These are phyloP conservation scores for Lycorma delicatula DNA, from an alignment of 1,140 invertebrate genomes.

Conservation along the genomic window DNA sequence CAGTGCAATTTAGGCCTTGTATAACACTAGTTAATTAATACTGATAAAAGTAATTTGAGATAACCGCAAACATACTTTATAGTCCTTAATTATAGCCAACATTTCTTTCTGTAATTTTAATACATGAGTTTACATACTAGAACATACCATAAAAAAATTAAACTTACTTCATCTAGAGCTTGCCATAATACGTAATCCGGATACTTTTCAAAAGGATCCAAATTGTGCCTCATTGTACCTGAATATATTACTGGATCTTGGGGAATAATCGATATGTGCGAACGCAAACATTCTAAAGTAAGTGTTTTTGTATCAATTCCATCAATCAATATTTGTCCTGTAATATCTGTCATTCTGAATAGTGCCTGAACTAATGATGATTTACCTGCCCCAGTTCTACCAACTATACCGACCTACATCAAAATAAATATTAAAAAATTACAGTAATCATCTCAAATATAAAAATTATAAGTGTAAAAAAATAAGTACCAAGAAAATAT, in stretches of 20 bases:
- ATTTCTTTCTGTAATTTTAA: too few species aligned
- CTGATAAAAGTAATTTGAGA: too few species aligned
- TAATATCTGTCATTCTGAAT: constrained; percentile 58
- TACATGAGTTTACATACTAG: too few species aligned
- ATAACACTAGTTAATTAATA: too few species aligned
- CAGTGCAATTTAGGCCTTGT: too few species aligned
- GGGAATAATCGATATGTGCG: constrained; percentile 70
- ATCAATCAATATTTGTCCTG: constrained; percentile 57
- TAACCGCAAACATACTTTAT: too few species aligned
- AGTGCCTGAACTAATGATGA: constrained; percentile 76
- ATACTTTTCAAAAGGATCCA: constrained; percentile 58
- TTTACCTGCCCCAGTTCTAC: constrained; percentile 87
- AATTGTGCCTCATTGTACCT: constrained; percentile 65
- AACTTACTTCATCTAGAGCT: constrained; percentile 46
- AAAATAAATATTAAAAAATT: too few species aligned
- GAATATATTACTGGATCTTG: constrained; percentile 67
- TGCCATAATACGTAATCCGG: constrained; percentile 46
- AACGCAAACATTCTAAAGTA: constrained; percentile 56
- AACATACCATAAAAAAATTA: too few species aligned
- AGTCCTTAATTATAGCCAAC: too few species aligned
- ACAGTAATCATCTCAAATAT: too few species aligned
- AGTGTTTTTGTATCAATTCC: constrained; percentile 51
- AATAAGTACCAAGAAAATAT: too few species aligned
- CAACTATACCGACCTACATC: constrained; percentile 37
- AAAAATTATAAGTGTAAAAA: too few species aligned